Percentiles rank a stretch among this genome's conserved stretches.
phyloP scores from a whole-genome alignment of 2,797 vertebrate species.

The Lacerta agilis region DNA sequence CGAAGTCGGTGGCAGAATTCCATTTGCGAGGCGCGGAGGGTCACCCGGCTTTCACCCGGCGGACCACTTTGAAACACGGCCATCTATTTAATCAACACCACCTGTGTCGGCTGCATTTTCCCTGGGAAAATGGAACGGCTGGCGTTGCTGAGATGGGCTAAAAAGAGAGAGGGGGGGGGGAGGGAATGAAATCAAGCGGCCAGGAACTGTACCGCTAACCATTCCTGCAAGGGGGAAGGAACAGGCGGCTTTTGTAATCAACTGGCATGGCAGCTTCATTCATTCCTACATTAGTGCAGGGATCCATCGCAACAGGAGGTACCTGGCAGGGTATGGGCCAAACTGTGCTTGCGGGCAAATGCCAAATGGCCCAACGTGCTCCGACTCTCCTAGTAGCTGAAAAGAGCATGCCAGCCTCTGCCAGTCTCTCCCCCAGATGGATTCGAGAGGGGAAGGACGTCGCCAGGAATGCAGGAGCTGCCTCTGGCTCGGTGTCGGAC shows the following conservation, averaged over 20 bases:
- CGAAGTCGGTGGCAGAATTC: background rate
- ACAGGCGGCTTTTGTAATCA: background rate
- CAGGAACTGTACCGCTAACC: background rate
- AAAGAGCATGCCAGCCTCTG: background rate
- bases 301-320: too few relatives aligned
- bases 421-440: background rate
- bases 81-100: background rate
- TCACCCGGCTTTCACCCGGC: background rate
- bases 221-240: background rate
- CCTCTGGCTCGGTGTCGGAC: background rate
- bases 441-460: background rate
- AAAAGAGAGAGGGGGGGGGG: background rate
- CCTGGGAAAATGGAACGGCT: background rate
- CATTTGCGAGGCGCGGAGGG: constrained; percentile 1
- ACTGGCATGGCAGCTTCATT: background rate
- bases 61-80: background rate
- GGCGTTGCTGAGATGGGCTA: background rate
- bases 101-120: background rate
- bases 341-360: background rate
- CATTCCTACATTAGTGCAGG: accelerated
- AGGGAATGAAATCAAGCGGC: background rate
- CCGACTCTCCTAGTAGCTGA: background rate
- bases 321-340: background rate
- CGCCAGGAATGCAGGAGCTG: too few relatives aligned
- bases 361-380: background rate